phyloP scores from a whole-genome alignment of 2,113 vertebrate species.

The Cebus imitator region DNA sequence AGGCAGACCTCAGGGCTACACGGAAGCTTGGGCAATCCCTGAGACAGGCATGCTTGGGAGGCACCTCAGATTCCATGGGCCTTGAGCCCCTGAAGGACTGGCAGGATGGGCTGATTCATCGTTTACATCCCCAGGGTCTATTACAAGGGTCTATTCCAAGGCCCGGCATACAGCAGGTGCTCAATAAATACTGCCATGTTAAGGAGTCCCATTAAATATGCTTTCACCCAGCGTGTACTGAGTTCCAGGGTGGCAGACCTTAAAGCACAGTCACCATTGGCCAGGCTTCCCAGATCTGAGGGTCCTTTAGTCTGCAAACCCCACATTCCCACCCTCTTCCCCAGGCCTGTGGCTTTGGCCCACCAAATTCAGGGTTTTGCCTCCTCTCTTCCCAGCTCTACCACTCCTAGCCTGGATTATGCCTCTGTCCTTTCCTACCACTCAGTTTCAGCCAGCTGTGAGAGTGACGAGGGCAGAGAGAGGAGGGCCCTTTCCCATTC shows the following conservation, averaged over 20 bases:
- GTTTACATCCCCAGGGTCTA: not conserved
- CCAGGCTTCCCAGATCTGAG: too few species aligned
- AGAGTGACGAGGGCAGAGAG: not conserved
- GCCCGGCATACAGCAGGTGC: not conserved
- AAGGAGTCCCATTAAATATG: not conserved
- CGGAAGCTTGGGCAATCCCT: not conserved
- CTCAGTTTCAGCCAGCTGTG: not conserved
- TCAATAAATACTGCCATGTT: fast-evolving
- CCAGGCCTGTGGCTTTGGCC: not conserved
- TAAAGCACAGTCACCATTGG: not conserved
- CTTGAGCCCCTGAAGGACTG: not conserved
- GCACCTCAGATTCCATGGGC: not conserved
- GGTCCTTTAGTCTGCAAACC: not conserved
- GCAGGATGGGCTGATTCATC: too few species aligned
- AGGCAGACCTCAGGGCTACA: not conserved
- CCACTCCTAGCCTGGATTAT: fast-evolving
- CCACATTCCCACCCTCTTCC: not conserved
- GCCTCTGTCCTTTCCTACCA: not conserved
- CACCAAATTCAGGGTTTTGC: not conserved
- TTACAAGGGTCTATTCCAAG: not conserved
- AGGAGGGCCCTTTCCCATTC: fast-evolving
- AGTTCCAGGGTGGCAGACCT: not conserved
- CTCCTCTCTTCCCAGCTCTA: not conserved
- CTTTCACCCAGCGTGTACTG: not conserved
- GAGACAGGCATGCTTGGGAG: not conserved